Base-by-base conservation (phyloP, 2,888 invertebrate genomes). In the Plebejus anna region DNA sequence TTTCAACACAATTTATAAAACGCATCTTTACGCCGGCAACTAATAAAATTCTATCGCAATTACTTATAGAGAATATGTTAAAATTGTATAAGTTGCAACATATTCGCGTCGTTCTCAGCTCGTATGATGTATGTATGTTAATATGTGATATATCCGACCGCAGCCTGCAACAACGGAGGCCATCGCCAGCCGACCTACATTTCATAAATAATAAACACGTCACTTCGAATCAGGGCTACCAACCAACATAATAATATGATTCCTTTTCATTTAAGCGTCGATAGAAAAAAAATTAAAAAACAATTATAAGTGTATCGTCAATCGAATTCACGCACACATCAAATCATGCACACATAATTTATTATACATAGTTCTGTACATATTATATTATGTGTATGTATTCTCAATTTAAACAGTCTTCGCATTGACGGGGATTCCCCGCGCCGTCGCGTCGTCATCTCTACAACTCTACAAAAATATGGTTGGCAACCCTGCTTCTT, bases 141-240 rank as follows among this genome's bases (percentile, higher is more conserved):
- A 76, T 72, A 76, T 32, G 72, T 59, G 72, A 76, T 76, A 76
- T 47, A 55, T 72, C 57, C 76, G 71, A 59, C 72, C 72, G 72
- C 59, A 42, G 70, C 57, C 38, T 71, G 70, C 71, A 57, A 71
- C 76, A 75, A 75, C 71, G 76, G 55, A 72, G 16, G 72, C 76
- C 16, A 76, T 38, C 75, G 70, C 51, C 36, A 71, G 76, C 71
- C 61, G 72, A 76, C 76, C 72, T 72, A 76, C 32, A 76, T 76
- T 76, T 72, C 76, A 55, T 70, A 76, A 76, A 76, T 73, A 73
- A 73, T 73, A 73, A 73, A 73, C 73, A 73, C 73, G 55, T 73
- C 51, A 16, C 47, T 73, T 66, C 66, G 66, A 66, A 66, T 13
- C 16, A 66, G 66, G 66, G 66, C 32, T 66, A 32, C 66, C 32